Evolutionary conservation across 2,797 vertebrate species (phyloP), one percentile per base, ranked within the genome.

Genomic region (Hoplostethus mediterraneus): DNA sequence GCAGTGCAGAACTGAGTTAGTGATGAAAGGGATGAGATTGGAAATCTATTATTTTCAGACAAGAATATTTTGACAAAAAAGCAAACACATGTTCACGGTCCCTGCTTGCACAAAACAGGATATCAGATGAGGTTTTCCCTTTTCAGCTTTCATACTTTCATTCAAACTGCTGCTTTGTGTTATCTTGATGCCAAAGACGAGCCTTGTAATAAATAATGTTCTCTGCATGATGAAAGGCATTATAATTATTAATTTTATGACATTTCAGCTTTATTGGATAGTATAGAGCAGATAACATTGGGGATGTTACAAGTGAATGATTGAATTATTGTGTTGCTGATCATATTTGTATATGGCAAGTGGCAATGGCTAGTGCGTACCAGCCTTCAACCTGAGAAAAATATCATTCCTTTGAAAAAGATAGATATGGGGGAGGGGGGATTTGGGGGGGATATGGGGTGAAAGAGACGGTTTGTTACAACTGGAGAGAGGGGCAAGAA

Each of bases 391-490:
- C 28, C 28, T 28, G 28, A 28, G 28, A 28, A 28, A 28, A 28
- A 28, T 28, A 2, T 28, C 28, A 28, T 28, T 28, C 28, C 28
- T 28, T 28, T 3, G 3, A 28, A 28, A 28, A 28, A 28, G 28
- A 28, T 28, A 28, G 28, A 28, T 28, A 21, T 21, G 21, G 21
- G 21, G 21, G 21, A 21, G 21, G 28, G 28, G 28, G 28, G 28
- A 28, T 21, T 1, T 21, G 28, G 28, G 28, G 28, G 28, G 28
- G 28, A 30, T 16, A 9, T 63, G 36, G 25, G 48, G 16, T 60
- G 71, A 79, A 71, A 79, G n/a, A 72, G 73, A 60, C 13, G 42
- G 49, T 63, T 45, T 21, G 44, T 44, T 44, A 44, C 8, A 28
- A 28, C 21, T 53, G 51, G 51, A 53, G 25, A 36, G 7, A 3